Conservation (phyloP, 1,140 invertebrate species). For the Nomia melanderi region DNA sequence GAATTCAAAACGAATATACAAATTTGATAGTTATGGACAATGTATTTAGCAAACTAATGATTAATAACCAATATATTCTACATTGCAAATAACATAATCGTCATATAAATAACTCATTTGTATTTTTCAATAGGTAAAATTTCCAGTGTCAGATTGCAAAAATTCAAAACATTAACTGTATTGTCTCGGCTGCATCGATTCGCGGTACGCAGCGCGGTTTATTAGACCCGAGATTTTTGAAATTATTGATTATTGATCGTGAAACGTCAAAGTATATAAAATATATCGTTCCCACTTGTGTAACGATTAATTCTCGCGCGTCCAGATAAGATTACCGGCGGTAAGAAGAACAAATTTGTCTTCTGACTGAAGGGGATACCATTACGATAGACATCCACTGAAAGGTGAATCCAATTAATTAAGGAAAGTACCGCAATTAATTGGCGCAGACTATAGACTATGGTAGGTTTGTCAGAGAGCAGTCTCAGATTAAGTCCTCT, state of each 20-base stretch:
- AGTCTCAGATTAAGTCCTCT: constrained; percentile 62
- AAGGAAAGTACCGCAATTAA: constrained; percentile 69
- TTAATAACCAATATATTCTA: too few relatives aligned
- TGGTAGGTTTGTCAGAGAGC: constrained; percentile 39
- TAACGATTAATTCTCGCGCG: background rate
- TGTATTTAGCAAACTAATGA: too few relatives aligned
- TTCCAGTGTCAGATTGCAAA: too few relatives aligned
- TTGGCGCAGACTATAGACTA: constrained; percentile 49
- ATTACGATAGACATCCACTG: constrained; percentile 51
- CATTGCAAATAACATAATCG: too few relatives aligned
- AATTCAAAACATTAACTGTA: too few relatives aligned
- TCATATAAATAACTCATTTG: too few relatives aligned
- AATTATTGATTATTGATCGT: background rate
- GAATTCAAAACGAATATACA: too few relatives aligned
- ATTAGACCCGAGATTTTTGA: too few relatives aligned
- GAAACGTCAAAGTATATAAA: background rate
- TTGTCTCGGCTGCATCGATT: too few relatives aligned
- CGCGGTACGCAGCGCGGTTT: too few relatives aligned
- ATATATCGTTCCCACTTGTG: constrained; percentile 2
- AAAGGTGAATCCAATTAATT: constrained; percentile 73
- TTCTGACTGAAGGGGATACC: constrained; percentile 17
- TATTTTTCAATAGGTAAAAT: too few relatives aligned
- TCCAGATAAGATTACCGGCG: background rate
- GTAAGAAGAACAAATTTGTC: constrained; percentile 39
- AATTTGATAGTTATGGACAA: too few relatives aligned